These are phyloP conservation scores for Remorina albescens DNA, from an alignment of 2,797 vertebrate genomes.

Conservation along the genomic window DNA sequence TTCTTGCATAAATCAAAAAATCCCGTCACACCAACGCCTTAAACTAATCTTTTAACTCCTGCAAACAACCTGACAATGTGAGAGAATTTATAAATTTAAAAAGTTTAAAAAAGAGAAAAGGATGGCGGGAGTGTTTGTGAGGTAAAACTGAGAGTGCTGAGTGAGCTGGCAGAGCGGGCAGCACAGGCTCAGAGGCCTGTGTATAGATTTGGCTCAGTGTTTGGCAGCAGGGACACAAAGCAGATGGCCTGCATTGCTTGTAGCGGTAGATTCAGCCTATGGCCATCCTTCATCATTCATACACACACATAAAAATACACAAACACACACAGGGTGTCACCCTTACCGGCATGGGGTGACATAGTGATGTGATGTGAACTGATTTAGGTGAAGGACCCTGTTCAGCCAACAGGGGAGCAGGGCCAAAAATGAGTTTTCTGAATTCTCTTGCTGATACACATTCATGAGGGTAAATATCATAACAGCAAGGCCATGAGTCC, in stretches of 20 bases:
- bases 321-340: background rate
- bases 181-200: conserved; percentile 10
- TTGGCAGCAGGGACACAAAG: conserved; percentile 47
- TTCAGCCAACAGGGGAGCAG: background rate
- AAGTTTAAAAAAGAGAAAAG: background rate
- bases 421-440: background rate
- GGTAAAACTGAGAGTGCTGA: conserved; percentile 17
- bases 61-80: background rate
- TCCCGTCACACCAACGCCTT: background rate
- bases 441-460: background rate
- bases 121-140: background rate
- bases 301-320: conserved; percentile 1
- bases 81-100: background rate
- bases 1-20: no score
- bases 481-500: background rate
- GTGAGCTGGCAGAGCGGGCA: background rate
- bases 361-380: conserved; percentile 7
- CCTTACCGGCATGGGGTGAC: background rate
- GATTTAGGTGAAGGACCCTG: conserved; percentile 12
- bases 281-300: conserved; percentile 48
- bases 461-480: background rate
- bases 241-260: conserved; percentile 73
- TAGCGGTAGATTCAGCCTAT: conserved; percentile 59
- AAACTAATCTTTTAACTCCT: background rate
- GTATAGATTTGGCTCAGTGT: background rate